Conservation (phyloP, 2,797 vertebrate species). For the Lemur catta region DNA sequence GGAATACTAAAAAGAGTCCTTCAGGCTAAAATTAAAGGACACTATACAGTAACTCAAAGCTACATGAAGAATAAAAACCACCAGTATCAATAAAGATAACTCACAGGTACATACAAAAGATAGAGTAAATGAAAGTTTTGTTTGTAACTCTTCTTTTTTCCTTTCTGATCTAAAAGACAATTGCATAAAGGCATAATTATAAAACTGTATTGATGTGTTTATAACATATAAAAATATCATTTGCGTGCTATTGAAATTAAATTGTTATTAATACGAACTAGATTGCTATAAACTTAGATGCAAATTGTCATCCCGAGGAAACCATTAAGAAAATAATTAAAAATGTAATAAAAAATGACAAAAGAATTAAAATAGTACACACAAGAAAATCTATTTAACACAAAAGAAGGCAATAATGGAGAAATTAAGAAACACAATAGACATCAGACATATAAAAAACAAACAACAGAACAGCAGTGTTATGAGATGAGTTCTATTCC, state of each 20-base stretch:
- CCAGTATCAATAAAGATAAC: not conserved
- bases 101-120: not conserved
- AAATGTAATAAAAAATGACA: not conserved
- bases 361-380: not conserved
- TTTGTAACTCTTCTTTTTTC: not conserved
- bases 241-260: not conserved
- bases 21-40: not conserved
- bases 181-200: not conserved
- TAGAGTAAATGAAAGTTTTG: not conserved
- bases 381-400: not conserved
- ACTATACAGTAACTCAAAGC: not conserved
- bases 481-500: not conserved
- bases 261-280: not conserved
- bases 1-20: not conserved
- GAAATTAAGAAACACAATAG: not conserved
- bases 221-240: not conserved
- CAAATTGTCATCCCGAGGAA: not conserved
- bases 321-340: not conserved
- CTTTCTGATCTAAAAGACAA: not conserved
- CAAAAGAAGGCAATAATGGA: not conserved
- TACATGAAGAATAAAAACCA: not conserved
- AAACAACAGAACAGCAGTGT: not conserved
- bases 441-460: not conserved
- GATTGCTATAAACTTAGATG: not conserved
- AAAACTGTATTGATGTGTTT: not conserved